A percentile compares a stretch with the other conserved stretches of the same genome.
These are phyloP conservation scores for Hylaeus anthracinus DNA, from an alignment of 1,140 invertebrate genomes.

Conservation along the genomic window DNA sequence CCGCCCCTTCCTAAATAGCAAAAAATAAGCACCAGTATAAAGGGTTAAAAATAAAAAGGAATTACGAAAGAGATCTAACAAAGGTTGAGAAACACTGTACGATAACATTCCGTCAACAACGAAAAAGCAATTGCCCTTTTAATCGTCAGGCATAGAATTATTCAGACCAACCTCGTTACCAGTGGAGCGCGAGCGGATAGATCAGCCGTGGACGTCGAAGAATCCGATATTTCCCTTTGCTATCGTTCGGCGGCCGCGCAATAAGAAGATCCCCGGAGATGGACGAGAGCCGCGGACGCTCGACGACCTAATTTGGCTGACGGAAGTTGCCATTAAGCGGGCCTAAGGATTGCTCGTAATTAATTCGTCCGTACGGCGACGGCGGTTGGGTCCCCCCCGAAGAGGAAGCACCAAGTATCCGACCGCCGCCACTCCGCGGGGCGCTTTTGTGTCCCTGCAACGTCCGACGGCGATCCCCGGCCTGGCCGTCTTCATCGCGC, in stretches of 20 bases:
- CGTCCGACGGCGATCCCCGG: constrained; percentile 19
- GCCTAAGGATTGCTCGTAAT: constrained; percentile 66
- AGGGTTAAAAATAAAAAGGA: too few species aligned
- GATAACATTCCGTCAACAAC: too few species aligned
- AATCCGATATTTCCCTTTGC: neutral
- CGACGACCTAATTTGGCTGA: constrained; percentile 61
- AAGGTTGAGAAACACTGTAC: too few species aligned
- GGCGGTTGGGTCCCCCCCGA: constrained; percentile 3
- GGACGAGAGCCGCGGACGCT: neutral
- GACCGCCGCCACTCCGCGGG: neutral
- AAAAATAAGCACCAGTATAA: too few species aligned
- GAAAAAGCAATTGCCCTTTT: too few species aligned
- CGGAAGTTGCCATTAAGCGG: constrained; percentile 56
- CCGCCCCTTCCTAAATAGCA: too few species aligned
- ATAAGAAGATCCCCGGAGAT: constrained; percentile 10
- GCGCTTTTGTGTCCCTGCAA: neutral
- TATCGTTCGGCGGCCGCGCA: neutral
- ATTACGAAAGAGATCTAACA: too few species aligned
- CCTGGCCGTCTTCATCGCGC: constrained; percentile 21
- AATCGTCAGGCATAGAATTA: too few species aligned
- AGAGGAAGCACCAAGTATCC: constrained; percentile 19
- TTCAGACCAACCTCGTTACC: too few species aligned
- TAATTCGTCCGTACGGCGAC: constrained; percentile 67
- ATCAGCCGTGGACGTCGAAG: neutral
- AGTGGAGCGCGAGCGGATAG: neutral